Percentiles rank a stretch among this genome's conserved stretches.
These are phyloP conservation scores for Cephalotes varians DNA, from an alignment of 2,888 invertebrate species.

Conservation along the genomic window DNA sequence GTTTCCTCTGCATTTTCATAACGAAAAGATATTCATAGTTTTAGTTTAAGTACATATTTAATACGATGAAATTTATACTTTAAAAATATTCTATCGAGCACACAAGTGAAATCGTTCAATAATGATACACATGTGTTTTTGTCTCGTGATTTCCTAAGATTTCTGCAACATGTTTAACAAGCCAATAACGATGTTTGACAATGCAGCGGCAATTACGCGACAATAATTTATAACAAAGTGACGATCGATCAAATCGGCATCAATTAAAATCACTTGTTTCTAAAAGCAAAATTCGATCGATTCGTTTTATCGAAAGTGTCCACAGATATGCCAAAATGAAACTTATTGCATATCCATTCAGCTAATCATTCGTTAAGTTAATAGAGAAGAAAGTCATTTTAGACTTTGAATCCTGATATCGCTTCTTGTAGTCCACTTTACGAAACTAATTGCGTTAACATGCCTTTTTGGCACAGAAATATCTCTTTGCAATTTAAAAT, in stretches of 20 bases:
- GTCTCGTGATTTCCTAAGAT: background rate
- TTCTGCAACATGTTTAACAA: background rate
- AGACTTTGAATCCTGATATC: constrained; percentile 32
- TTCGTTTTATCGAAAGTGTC: constrained; percentile 43
- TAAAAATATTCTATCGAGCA: background rate
- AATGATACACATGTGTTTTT: background rate
- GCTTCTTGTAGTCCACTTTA: constrained; percentile 19
- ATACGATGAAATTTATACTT: background rate
- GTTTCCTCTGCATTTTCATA: background rate
- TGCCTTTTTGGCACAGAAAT: constrained; percentile 13
- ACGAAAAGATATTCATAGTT: background rate
- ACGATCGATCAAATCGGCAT: constrained; percentile 2
- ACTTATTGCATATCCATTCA: constrained; percentile 25
- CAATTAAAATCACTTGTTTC: constrained; percentile 18
- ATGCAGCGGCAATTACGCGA: background rate
- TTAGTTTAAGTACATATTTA: background rate
- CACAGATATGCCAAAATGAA: constrained; percentile 22
- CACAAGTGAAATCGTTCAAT: background rate
- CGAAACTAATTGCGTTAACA: constrained; percentile 28
- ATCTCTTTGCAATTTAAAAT: background rate
- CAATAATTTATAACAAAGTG: constrained; percentile 22
- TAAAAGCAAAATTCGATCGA: background rate
- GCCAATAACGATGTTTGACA: background rate
- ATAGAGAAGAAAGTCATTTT: constrained; percentile 50
- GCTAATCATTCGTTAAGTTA: constrained; percentile 39